Conservation (phyloP, 2,113 vertebrate genomes). For the Cinclus mexicanus region DNA sequence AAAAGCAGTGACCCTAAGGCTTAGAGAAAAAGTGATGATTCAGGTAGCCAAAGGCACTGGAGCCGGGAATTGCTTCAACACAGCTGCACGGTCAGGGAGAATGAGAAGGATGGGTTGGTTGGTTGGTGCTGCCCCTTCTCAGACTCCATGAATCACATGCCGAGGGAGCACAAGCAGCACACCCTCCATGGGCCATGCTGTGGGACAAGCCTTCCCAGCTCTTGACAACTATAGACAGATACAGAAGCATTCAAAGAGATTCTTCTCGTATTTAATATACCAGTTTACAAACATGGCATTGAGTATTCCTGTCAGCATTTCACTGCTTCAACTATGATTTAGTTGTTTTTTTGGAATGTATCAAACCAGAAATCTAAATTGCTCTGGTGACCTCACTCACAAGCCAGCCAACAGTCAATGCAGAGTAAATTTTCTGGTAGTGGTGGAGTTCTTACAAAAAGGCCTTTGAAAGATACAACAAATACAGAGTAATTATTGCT, state of each 20-base stretch:
- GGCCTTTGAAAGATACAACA: background rate
- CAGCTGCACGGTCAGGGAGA: background rate
- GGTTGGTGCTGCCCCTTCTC: background rate
- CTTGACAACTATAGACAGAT: background rate
- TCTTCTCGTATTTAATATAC: background rate
- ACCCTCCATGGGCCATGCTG: accelerated
- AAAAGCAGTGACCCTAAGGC: background rate
- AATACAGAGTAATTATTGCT: background rate
- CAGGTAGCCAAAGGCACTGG: background rate
- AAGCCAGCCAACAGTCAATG: background rate
- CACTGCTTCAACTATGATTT: background rate
- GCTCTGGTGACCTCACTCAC: background rate
- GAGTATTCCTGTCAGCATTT: background rate
- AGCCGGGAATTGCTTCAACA: background rate
- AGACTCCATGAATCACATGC: accelerated
- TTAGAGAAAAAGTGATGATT: background rate
- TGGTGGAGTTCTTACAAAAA: background rate
- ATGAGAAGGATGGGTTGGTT: background rate
- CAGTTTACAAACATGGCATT: background rate
- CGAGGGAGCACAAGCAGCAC: background rate
- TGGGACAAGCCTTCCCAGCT: background rate
- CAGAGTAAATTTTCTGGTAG: background rate
- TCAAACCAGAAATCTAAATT: background rate
- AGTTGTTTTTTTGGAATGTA: background rate
- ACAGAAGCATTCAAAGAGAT: background rate